These are phyloP conservation scores for Pogoniulus pusillus DNA, from an alignment of 2,797 vertebrate species.

Conservation along the genomic window DNA sequence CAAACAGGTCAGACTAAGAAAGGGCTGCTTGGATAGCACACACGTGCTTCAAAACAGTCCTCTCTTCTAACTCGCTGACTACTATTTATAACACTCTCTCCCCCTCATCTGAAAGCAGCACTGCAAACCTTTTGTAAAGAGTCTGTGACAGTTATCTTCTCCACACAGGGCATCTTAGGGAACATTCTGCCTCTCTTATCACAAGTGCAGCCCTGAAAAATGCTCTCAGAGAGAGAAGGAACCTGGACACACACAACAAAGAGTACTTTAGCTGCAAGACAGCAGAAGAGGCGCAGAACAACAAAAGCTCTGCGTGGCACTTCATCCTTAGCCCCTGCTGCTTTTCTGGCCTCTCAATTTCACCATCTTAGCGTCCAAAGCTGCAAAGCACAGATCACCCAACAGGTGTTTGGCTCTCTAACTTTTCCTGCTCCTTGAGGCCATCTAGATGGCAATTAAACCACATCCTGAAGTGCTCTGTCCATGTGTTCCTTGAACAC, in stretches of 20 bases:
- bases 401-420: fast-evolving
- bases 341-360: neutral
- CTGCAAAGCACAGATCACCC: neutral
- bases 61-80: neutral
- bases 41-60: neutral
- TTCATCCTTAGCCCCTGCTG: neutral
- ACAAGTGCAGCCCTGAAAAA: neutral
- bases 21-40: neutral
- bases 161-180: neutral
- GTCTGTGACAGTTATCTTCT: neutral
- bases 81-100: too few relatives aligned
- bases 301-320: neutral
- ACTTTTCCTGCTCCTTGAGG: neutral
- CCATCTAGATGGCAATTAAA: neutral
- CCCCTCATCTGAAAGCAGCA: neutral
- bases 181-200: neutral
- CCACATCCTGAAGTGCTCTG: too few relatives aligned
- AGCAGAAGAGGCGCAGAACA: neutral
- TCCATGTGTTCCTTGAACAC: too few relatives aligned
- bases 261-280: neutral
- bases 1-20: neutral
- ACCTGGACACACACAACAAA: neutral
- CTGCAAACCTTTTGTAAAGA: neutral
- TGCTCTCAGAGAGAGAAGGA: neutral
- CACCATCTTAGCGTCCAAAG: neutral